Percentiles rank a stretch among this genome's conserved stretches.
Conservation (phyloP, 2,797 vertebrate species). For the Oreonectes daqikongensis region DNA sequence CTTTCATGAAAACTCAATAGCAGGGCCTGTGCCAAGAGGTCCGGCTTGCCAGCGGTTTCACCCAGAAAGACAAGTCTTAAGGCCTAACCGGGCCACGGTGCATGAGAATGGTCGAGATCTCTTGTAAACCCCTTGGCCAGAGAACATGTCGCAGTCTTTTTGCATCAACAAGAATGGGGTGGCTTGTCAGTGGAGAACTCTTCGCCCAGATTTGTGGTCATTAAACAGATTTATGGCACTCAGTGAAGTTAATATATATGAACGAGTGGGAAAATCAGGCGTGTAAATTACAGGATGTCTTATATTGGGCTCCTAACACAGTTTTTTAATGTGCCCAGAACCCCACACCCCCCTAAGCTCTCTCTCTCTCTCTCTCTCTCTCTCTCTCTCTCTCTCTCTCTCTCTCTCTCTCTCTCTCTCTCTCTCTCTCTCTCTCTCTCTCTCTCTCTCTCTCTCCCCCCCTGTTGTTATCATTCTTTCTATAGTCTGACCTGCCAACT, state of each 20-base stretch:
- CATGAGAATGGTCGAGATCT: conserved; percentile 52
- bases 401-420: conserved; percentile 6
- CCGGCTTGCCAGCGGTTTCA: conserved; percentile 62
- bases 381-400: conserved; percentile 17
- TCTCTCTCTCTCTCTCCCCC: conserved; percentile 24
- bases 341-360: conserved; percentile 28
- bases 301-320: conserved; percentile 63
- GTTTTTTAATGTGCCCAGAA: conserved; percentile 58
- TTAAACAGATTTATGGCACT: conserved; percentile 67
- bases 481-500: conserved; percentile 55
- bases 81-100: conserved; percentile 58
- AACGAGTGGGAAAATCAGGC: conserved; percentile 67
- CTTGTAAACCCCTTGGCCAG: conserved; percentile 36
- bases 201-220: conserved; percentile 58
- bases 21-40: conserved; percentile 62
- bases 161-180: conserved; percentile 27
- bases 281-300: conserved; percentile 59
- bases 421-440: neutral
- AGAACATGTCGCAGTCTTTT: conserved; percentile 35
- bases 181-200: conserved; percentile 51
- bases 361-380: conserved; percentile 4
- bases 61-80: conserved; percentile 60
- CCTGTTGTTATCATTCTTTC: conserved; percentile 33
- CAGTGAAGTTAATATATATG: conserved; percentile 56
- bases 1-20: conserved; percentile 73